A percentile compares a stretch with the other conserved stretches of the same genome.
Conservation (phyloP, 2,888 invertebrate species). For the Andrena bucephala region DNA sequence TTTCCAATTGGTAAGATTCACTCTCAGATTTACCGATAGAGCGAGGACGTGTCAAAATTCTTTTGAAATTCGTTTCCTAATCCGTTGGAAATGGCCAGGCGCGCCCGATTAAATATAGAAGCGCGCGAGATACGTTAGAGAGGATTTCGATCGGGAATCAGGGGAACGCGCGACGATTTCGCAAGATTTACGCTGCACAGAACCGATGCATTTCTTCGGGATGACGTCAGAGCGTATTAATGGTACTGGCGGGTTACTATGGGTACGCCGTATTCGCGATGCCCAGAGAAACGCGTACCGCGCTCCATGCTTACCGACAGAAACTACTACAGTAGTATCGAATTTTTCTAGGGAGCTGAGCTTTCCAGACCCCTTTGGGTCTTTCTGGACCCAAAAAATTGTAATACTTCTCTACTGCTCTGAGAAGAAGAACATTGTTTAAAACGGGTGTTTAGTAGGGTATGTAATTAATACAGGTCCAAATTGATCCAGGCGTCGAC, state of each 20-base stretch:
- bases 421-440: too few relatives aligned
- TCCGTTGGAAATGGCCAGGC: not conserved
- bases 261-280: constrained; percentile 46
- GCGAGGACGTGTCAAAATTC: not conserved
- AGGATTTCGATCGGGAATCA: constrained; percentile 33
- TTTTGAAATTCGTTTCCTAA: constrained; percentile 6
- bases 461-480: too few relatives aligned
- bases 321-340: not conserved
- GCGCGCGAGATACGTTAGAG: constrained; percentile 3
- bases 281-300: constrained; percentile 19
- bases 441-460: too few relatives aligned
- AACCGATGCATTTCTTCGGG: constrained; percentile 62
- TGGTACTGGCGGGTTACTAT: constrained; percentile 60
- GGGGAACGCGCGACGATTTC: constrained; percentile 36
- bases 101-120: constrained; percentile 32
- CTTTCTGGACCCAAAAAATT: too few relatives aligned
- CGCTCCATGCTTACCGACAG: not conserved
- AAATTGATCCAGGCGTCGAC: too few relatives aligned
- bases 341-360: not conserved
- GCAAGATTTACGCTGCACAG: constrained; percentile 61
- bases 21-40: not conserved
- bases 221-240: constrained; percentile 72
- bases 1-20: not conserved
- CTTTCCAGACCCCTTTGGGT: not conserved
- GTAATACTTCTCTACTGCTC: too few relatives aligned